Conservation (phyloP, 2,888 invertebrate species). For the Rotaria socialis region DNA sequence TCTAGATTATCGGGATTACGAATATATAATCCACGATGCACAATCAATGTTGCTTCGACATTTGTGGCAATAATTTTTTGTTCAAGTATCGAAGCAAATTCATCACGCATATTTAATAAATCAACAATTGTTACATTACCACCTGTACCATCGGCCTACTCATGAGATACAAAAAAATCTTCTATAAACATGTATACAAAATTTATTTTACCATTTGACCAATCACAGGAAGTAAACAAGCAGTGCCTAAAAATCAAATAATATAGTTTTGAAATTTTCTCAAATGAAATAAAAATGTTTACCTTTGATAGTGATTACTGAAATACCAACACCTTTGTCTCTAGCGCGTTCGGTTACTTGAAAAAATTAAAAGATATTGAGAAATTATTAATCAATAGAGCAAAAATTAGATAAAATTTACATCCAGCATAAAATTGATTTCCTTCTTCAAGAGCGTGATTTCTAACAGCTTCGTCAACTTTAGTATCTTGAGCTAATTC, state of each 20-base stretch:
- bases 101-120: constrained; percentile 55
- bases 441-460: constrained; percentile 51
- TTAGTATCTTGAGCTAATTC: constrained; percentile 49
- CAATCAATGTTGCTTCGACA: constrained; percentile 54
- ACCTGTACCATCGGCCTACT: constrained; percentile 41
- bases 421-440: constrained; percentile 48
- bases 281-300: not conserved
- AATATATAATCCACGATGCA: constrained; percentile 53
- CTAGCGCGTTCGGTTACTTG: not conserved
- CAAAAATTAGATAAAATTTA: not conserved
- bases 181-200: not conserved
- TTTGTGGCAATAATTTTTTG: constrained; percentile 57
- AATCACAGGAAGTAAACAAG: constrained; percentile 42
- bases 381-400: not conserved
- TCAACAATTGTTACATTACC: constrained; percentile 56
- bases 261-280: not conserved
- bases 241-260: not conserved
- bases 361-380: not conserved
- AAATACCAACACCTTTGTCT: constrained; percentile 52
- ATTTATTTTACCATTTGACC: constrained; percentile 36
- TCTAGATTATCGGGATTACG: constrained; percentile 27
- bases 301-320: constrained; percentile 56
- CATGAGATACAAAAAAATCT: not conserved
- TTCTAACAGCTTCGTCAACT: constrained; percentile 49
- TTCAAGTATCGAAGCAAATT: constrained; percentile 56